Base-by-base conservation (phyloP, 2,797 vertebrate genomes). In the Alfaro cultratus region DNA sequence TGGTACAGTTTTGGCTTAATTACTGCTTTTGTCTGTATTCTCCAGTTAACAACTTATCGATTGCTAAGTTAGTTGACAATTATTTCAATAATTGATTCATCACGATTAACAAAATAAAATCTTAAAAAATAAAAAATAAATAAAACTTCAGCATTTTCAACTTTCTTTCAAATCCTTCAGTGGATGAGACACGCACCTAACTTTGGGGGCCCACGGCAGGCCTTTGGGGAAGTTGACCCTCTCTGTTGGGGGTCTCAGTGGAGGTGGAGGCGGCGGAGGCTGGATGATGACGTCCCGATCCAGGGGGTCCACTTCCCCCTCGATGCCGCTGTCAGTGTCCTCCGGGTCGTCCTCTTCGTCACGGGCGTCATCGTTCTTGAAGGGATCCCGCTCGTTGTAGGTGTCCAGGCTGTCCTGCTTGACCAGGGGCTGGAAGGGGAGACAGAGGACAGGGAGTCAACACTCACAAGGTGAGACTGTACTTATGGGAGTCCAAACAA, bases 191-290 rank as follows among this genome's bases (percentile, higher is more conserved):
- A 46, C 64, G 86, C 60, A 94, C 92, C 98, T 98, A 96, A 99
- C 98, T 96, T 99, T 99, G 73, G 98, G 98, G 62, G 98, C 97
- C 98, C 98, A 99, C n/a, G 98, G 98, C 0, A 99, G 96, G n/a
- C 98, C 98, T 82, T 97, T 98, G 77, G 98, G 98, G 91, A 99
- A 97, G 51, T 96, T 96, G 55, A 99, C 93, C 80, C 96, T 95
- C 23, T 99, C 98, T 0, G 96, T 92, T 0, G 96, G 95, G 0
- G 93, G 95, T 51, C 94, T 94, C 34, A 97, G 91, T 0, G 96
- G 91, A 0, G 96, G 95, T 0, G 95, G 89, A 0, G 93, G 90
- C 0, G 97, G 96, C 0, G 95, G 89, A 0, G 93, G 91, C 0
- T 97, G 96, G 78, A 98, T 90, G 36, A 98, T 93, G 0, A 96